Evolutionary conservation across 2,888 invertebrate genomes (phyloP), one percentile per base, ranked within the genome.

Genomic region (Coleophora flavipennella): DNA sequence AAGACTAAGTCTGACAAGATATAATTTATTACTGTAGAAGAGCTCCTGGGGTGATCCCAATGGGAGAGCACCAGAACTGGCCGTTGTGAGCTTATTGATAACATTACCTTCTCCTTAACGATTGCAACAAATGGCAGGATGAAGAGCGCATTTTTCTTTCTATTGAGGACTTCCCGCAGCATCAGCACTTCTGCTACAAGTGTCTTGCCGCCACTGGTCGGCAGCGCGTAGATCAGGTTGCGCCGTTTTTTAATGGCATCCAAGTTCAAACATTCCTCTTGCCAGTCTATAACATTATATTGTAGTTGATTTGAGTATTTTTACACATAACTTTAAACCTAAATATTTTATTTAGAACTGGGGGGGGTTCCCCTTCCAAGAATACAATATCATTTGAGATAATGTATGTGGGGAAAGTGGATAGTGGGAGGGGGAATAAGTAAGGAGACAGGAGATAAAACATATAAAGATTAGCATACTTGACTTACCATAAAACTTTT

Each of bases 201-300:
- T 1, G 99, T 99, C 84, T 99, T 99, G 1, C 98, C 99, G 1
- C 98, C 98, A 63, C 97, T 97, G 0, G 98, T 99, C 0, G 99
- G 98, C 32, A 98, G 72, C 0, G 96, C 94, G 63, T 97, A 96
- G 44, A 99, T 91, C 33, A 98, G 85, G 80, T 99, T 99, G 48
- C 85, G 86, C 31, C 91, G 88, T 9, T 88, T 72, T 42, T 86
- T 77, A 14, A 96, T 85, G 2, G 94, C 92, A n/a, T 89, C 86
- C 29, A 96, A 80, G 44, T 88, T 90, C 3, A 98, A 79, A 65
- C 97, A 98, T 75, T 97, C 95, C 53, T 93, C 88, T 81, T 99
- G 98, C 98, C 98, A 98, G 51, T 94, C 97, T 96, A 59, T 4
- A 14, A 10, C 6, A 20, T 20, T 20, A n/a, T 6, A 20, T 20